Percentiles rank a stretch among this genome's conserved stretches.
These are phyloP conservation scores for Pterocles burchelli DNA, from an alignment of 2,113 vertebrate genomes.

Conservation along the genomic window DNA sequence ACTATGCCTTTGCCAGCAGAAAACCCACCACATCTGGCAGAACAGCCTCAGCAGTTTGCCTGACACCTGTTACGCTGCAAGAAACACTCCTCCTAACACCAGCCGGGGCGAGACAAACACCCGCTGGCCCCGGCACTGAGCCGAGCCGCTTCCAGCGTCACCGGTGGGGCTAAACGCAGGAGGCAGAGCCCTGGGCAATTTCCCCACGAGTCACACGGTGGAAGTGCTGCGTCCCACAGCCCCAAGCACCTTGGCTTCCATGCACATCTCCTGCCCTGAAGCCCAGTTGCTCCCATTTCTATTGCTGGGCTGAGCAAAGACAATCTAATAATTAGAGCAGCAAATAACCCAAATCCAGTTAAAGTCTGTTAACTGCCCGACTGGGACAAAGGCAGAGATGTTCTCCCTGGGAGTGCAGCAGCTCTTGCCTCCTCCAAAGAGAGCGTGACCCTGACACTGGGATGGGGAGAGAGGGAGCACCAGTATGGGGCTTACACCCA, in stretches of 20 bases:
- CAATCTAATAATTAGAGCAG: slow-evolving; percentile 73
- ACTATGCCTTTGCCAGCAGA: neutral
- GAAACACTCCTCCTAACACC: slow-evolving; percentile 34
- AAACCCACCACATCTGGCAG: slow-evolving; percentile 40
- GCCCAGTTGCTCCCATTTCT: neutral
- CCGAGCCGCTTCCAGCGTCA: neutral
- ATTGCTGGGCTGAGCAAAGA: neutral
- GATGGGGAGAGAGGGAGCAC: neutral
- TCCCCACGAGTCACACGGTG: neutral
- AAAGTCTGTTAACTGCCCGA: slow-evolving; percentile 64
- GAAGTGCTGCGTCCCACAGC: neutral
- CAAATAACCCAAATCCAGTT: slow-evolving; percentile 73
- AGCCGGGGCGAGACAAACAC: slow-evolving; percentile 34
- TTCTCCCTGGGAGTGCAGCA: neutral
- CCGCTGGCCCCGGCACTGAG: neutral
- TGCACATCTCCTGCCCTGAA: neutral
- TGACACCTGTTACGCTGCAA: slow-evolving; percentile 68
- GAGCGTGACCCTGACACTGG: accelerated
- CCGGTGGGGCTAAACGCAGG: accelerated
- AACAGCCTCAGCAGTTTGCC: slow-evolving; percentile 28
- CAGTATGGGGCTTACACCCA: neutral
- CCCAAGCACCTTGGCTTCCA: accelerated
- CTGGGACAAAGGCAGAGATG: slow-evolving; percentile 16
- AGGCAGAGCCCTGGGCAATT: neutral
- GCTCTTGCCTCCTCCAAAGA: neutral